Evolutionary conservation across 2,113 vertebrate species (phyloP).

Genomic region (Tragelaphus strepsiceros): DNA sequence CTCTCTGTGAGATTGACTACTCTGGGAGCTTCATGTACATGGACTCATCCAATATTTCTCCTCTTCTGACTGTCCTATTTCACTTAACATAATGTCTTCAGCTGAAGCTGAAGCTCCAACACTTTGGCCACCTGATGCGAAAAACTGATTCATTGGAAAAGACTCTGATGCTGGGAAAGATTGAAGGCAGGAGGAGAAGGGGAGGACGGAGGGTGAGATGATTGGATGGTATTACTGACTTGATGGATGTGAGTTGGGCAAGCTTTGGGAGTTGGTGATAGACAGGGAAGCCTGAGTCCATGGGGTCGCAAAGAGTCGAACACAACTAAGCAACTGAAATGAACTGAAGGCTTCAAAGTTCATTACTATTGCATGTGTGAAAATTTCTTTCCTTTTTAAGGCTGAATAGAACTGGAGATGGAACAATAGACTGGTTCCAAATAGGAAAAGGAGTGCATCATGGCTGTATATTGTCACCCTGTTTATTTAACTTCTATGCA

Average conservation of each 20-base stretch:
- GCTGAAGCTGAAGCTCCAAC: not conserved
- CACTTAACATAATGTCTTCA: not conserved
- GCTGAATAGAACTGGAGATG: not conserved
- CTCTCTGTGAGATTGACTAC: not conserved
- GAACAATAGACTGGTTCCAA: too few species aligned
- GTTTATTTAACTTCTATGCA: too few species aligned
- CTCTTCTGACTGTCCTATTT: not conserved
- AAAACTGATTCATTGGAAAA: not conserved
- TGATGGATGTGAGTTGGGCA: not conserved
- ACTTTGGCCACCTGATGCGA: not conserved
- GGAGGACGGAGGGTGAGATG: not conserved
- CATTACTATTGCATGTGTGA: not conserved
- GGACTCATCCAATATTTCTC: not conserved
- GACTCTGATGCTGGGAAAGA: not conserved
- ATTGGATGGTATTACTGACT: not conserved
- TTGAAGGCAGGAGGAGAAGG: not conserved
- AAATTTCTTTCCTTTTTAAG: not conserved
- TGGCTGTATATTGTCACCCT: too few species aligned
- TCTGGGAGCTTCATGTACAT: not conserved
- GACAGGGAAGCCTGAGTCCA: not conserved
- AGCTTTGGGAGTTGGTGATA: not conserved
- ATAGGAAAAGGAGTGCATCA: too few species aligned
- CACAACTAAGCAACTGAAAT: not conserved
- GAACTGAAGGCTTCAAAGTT: not conserved
- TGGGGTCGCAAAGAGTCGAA: accelerated